Evolutionary conservation across 37 sponge, comb jelly and placozoan genomes (phyloP).

Genomic region (Cliona cf. orientalis): DNA sequence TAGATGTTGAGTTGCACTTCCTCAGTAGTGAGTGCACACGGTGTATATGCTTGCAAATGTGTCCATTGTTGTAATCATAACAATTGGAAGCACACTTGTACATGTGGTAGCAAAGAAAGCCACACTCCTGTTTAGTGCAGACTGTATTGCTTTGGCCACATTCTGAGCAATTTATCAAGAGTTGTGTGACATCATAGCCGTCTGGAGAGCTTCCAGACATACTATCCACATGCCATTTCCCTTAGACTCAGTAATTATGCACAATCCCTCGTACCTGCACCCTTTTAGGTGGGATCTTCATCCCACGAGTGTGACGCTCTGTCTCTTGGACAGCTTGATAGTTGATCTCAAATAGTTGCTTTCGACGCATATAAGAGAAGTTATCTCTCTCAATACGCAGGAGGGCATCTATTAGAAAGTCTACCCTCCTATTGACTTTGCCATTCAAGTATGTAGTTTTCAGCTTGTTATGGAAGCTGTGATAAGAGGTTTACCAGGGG

Average conservation of each 20-base stretch:
- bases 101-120: slow-evolving; percentile 30
- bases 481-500: no score
- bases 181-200: not conserved
- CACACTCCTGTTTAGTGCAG: slow-evolving; percentile 26
- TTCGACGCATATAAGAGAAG: slow-evolving; percentile 15
- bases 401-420: slow-evolving; percentile 36
- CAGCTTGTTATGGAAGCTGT: slow-evolving; percentile 47
- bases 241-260: slow-evolving; percentile 1
- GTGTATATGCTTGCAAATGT: slow-evolving; percentile 51
- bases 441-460: slow-evolving; percentile 48
- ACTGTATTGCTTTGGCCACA: not conserved
- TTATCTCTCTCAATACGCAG: slow-evolving; percentile 35
- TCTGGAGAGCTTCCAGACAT: not conserved
- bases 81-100: slow-evolving; percentile 29
- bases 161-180: not conserved
- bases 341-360: not conserved
- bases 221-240: slow-evolving; percentile 21
- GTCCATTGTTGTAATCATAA: slow-evolving; percentile 53
- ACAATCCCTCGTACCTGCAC: slow-evolving; percentile 3
- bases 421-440: slow-evolving; percentile 41
- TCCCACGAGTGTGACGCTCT: slow-evolving; percentile 10
- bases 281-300: slow-evolving; percentile 20
- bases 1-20: not conserved
- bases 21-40: slow-evolving; percentile 26
- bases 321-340: slow-evolving; percentile 2